Percentiles rank a stretch among this genome's conserved stretches.
These are phyloP conservation scores for Cordilura impudica DNA, from an alignment of 2,888 invertebrate species.

Conservation along the genomic window DNA sequence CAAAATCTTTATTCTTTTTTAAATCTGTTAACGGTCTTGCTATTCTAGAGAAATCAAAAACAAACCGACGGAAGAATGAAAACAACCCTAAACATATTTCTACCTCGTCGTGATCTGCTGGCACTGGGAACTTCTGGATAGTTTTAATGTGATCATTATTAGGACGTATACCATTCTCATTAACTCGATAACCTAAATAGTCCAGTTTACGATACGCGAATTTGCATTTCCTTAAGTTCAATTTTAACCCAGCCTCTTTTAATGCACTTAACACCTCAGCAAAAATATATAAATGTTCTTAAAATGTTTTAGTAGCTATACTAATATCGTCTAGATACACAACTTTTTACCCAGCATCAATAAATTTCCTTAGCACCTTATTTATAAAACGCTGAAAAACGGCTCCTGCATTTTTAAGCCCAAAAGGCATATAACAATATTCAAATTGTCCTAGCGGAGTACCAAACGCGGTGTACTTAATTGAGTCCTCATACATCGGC, in stretches of 20 bases:
- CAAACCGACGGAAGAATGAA: slow-evolving; percentile 53
- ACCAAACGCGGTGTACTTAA: slow-evolving; percentile 21
- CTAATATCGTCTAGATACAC: too few species aligned
- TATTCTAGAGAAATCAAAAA: slow-evolving; percentile 50
- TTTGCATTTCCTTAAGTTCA: slow-evolving; percentile 42
- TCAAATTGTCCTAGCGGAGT: neutral
- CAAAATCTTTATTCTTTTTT: slow-evolving; percentile 7
- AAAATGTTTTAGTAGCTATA: slow-evolving; percentile 23
- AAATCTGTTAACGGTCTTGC: slow-evolving; percentile 49
- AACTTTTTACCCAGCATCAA: slow-evolving; percentile 15
- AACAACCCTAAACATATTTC: slow-evolving; percentile 54
- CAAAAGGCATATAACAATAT: too few species aligned
- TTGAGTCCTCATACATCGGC: neutral
- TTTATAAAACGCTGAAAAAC: too few species aligned
- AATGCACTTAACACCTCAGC: neutral
- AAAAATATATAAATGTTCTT: slow-evolving; percentile 16
- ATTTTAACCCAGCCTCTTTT: slow-evolving; percentile 5
- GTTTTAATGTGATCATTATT: slow-evolving; percentile 29
- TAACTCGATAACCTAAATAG: slow-evolving; percentile 46
- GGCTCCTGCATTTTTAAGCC: too few species aligned
- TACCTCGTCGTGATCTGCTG: slow-evolving; percentile 23
- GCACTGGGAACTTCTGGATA: slow-evolving; percentile 31
- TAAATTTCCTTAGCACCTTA: slow-evolving; percentile 22
- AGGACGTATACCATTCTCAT: slow-evolving; percentile 31
- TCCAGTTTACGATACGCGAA: slow-evolving; percentile 25